Percentiles rank a stretch among this genome's conserved stretches.
Conservation (phyloP, 2,888 invertebrate genomes). For the Caenorhabditis zanzibari region DNA sequence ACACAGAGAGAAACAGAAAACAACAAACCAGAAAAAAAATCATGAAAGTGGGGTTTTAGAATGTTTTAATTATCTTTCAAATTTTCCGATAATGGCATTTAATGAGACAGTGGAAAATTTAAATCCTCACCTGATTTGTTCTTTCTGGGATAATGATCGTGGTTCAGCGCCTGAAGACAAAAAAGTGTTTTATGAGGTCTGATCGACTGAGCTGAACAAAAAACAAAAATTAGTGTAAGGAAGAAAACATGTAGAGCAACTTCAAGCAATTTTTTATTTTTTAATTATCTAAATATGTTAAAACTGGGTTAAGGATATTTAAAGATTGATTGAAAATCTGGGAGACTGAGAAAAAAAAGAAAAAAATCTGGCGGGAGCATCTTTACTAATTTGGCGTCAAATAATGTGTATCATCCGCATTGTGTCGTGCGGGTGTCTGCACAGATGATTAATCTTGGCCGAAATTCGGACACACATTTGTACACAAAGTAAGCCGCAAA, state of each 20-base stretch:
- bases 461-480: slow-evolving; percentile 2
- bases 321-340: too few species aligned
- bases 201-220: too few species aligned
- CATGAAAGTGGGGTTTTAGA: too few species aligned
- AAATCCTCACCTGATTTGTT: background rate
- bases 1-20: slow-evolving; percentile 4
- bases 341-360: background rate
- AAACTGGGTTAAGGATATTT: too few species aligned
- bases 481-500: slow-evolving; percentile 51
- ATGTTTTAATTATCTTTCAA: too few species aligned
- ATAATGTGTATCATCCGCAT: slow-evolving; percentile 5
- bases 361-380: slow-evolving; percentile 5
- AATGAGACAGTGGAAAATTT: too few species aligned
- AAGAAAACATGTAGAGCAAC: too few species aligned
- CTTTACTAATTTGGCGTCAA: slow-evolving; percentile 47
- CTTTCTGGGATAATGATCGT: background rate
- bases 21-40: background rate
- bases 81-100: too few species aligned
- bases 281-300: too few species aligned
- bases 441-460: slow-evolving; percentile 44
- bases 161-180: background rate
- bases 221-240: too few species aligned
- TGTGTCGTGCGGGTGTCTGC: slow-evolving; percentile 30
- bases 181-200: too few species aligned
- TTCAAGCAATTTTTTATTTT: too few species aligned